Evolutionary conservation across 2,797 vertebrate species (phyloP).

Genomic region (Rhincodon typus): DNA sequence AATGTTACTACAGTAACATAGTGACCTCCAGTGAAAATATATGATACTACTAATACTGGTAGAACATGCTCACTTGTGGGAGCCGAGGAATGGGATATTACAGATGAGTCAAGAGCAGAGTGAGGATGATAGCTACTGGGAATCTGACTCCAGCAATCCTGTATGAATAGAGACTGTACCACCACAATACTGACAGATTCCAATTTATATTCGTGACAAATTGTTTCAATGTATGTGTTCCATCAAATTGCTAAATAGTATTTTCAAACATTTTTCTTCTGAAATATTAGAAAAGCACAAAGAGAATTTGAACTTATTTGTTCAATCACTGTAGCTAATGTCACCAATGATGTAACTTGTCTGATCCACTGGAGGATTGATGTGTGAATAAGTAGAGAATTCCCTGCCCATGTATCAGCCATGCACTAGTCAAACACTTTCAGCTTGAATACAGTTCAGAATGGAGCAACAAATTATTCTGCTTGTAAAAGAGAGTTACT

Average conservation of each 20-base stretch:
- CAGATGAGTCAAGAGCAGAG: not conserved
- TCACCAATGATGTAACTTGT: not conserved
- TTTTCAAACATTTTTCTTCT: not conserved
- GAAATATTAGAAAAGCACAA: not conserved
- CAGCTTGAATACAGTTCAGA: not conserved
- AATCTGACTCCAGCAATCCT: not conserved
- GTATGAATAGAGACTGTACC: not conserved
- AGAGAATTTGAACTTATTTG: not conserved
- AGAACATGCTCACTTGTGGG: not conserved
- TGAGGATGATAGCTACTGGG: not conserved
- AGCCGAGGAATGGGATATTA: too few species aligned
- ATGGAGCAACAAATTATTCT: not conserved
- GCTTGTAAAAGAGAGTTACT: not conserved
- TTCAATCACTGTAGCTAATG: not conserved
- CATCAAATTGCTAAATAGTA: not conserved
- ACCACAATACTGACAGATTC: not conserved
- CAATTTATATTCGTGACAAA: not conserved
- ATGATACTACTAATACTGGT: too few species aligned
- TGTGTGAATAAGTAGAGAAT: not conserved
- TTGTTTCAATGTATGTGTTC: not conserved
- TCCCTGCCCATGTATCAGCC: not conserved
- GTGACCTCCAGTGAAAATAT: too few species aligned
- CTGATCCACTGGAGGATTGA: not conserved
- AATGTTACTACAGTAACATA: too few species aligned
- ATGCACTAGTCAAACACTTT: not conserved